Evolutionary conservation across 1,140 invertebrate species (phyloP), one percentile per base, ranked within the genome.

Genomic region (Cydia pomonella): DNA sequence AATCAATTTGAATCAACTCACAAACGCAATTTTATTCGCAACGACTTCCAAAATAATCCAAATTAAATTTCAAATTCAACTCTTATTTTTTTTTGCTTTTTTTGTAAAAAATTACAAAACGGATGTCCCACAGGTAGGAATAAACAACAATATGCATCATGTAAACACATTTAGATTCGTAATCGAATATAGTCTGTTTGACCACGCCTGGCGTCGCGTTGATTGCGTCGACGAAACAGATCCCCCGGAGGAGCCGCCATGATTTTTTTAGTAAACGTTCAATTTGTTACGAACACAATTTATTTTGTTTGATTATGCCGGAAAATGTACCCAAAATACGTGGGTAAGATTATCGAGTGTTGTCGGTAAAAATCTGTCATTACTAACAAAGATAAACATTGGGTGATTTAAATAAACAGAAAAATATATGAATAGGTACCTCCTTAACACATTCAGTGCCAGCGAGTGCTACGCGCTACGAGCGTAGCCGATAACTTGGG

Each of bases 221-320:
- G 53, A 59, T 59, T 59, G 53, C 53, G 64, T 66, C 62, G 25
- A 2, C 13, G 64, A 69, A 41, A 38, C 21, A 69, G n/a, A 69
- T 69, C 3, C 18, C 64, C 64, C 2, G 6, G 64, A 21, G 29
- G 16, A 27, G n/a, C 16, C 27, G 64, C n/a, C 64, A 29, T 69
- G 64, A 10, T 69, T 38, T 69, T 69, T 69, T 69, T 33, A 21
- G 64, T 69, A 41, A 69, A 69, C 64, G 29, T 69, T 38, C 29
- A 38, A 69, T 69, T 69, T 66, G 63, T 66, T 38, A 69, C 27
- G n/a, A 69, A 41, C 16, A 69, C 64, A 69, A 69, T 69, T 69
- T 69, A 69, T 69, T 38, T 69, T 69, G 18, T 69, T 69, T 69
- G 64, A 41, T 69, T 38, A 38, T 38, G 64, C 5, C 7, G 21